Evolutionary conservation across 1,140 invertebrate species (phyloP).

Genomic region (Polyergus mexicanus): DNA sequence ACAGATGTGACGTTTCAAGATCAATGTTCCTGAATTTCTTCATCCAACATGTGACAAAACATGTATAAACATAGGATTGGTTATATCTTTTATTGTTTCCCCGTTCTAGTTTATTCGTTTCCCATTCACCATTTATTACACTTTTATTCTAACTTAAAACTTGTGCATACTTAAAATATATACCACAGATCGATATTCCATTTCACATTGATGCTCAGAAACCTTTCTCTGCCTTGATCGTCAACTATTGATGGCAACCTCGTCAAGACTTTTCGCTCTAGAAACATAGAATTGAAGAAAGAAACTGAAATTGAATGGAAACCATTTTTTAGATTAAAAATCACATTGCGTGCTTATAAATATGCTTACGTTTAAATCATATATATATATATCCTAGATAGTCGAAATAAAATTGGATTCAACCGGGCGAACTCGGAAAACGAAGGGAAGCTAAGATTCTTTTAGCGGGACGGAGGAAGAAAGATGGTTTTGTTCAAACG

Average conservation of each 20-base stretch:
- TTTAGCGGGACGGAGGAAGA: conserved; percentile 42
- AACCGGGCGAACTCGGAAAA: not conserved
- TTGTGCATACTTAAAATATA: not conserved
- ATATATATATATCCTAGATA: conserved; percentile 1
- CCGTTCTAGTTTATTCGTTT: not conserved
- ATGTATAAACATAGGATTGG: conserved; percentile 39
- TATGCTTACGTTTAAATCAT: conserved; percentile 44
- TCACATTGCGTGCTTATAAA: conserved; percentile 68
- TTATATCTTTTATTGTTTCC: not conserved
- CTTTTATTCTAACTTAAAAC: not conserved
- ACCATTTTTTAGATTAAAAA: conserved; percentile 75
- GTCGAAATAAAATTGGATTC: conserved; percentile 73
- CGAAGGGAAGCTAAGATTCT: conserved; percentile 30
- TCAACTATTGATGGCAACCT: not conserved
- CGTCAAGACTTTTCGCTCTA: not conserved
- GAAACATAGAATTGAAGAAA: conserved; percentile 15
- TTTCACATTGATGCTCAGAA: not conserved
- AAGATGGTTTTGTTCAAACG: conserved; percentile 56
- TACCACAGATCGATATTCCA: not conserved
- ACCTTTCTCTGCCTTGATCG: not conserved
- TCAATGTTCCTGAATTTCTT: conserved; percentile 5
- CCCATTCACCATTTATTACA: not conserved
- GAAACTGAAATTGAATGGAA: not conserved
- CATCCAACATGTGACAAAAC: not conserved
- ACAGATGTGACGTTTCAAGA: conserved; percentile 52